These are phyloP conservation scores for Bombus haemorrhoidalis DNA, from an alignment of 1,140 invertebrate species.

Conservation along the genomic window DNA sequence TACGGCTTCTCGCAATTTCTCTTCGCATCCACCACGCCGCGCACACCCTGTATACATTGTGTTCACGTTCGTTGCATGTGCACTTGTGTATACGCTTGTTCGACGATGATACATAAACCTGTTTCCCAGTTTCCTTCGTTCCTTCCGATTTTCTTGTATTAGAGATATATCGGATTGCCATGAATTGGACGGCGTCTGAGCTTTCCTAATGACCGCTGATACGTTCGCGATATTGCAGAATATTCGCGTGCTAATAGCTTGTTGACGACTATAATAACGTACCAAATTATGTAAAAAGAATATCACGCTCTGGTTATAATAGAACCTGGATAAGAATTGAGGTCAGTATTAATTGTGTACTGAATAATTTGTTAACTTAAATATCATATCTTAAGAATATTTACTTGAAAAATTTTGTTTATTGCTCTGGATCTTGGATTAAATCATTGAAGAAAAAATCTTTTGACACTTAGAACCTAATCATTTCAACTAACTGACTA, in stretches of 20 bases:
- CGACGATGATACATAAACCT: neutral
- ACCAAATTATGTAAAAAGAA: neutral
- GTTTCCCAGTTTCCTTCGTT: conserved; percentile 2
- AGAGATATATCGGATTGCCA: neutral
- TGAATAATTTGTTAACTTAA: neutral
- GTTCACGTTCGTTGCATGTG: neutral
- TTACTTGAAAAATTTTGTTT: neutral
- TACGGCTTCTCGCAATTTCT: conserved; percentile 57
- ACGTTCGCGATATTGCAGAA: no score
- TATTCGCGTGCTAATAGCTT: neutral
- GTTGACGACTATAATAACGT: neutral
- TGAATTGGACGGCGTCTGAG: neutral
- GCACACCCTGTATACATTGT: no score
- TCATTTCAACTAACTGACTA: neutral
- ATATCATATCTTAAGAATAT: neutral
- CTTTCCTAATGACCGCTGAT: no score
- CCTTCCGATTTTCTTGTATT: neutral
- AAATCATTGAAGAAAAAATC: neutral
- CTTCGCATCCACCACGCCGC: conserved; percentile 20
- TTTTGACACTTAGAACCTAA: neutral
- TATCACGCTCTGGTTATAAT: no score
- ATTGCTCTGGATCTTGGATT: no score
- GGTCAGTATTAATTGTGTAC: neutral
- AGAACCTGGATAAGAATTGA: neutral
- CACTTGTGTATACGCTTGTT: neutral